Conservation (phyloP, 2,888 invertebrate species). For the Melinopterus prodromus region DNA sequence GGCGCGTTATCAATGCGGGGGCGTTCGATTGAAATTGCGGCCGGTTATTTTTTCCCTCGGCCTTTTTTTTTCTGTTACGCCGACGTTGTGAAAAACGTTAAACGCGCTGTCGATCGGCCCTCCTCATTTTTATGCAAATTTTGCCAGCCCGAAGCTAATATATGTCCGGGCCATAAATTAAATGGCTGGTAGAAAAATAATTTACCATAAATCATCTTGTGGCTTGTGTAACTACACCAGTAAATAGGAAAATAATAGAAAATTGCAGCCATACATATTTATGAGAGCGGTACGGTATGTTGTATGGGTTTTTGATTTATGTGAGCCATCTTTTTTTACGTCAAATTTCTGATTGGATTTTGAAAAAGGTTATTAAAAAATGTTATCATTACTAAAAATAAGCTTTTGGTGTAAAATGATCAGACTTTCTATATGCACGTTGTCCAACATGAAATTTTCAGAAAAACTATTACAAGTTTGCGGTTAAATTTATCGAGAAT, state of each 20-base stretch:
- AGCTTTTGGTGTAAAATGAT: too few species aligned
- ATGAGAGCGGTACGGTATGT: not conserved
- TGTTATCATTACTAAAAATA: not conserved
- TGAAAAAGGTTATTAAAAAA: not conserved
- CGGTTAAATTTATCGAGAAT: too few species aligned
- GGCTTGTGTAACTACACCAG: conserved; percentile 8
- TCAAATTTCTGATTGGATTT: not conserved
- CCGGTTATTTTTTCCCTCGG: not conserved
- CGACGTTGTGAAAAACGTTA: too few species aligned
- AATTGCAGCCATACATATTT: conserved; percentile 23
- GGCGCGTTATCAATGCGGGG: too few species aligned
- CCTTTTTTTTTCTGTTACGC: too few species aligned
- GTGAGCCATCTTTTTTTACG: not conserved
- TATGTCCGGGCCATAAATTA: conserved; percentile 18
- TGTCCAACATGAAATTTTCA: too few species aligned
- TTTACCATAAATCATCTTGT: conserved; percentile 20
- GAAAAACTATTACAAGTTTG: too few species aligned
- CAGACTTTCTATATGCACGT: too few species aligned
- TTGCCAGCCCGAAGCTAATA: conserved; percentile 16
- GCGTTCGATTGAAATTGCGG: not conserved
- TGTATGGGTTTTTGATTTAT: not conserved
- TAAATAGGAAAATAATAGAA: conserved; percentile 25
- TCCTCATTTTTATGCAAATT: not conserved
- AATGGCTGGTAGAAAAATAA: conserved; percentile 17
- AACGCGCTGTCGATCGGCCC: not conserved